Percentiles rank a stretch among this genome's conserved stretches.
Evolutionary conservation across 35 echinoderm and acorn worm species (phyloP).

Genomic region (Lytechinus variegatus): DNA sequence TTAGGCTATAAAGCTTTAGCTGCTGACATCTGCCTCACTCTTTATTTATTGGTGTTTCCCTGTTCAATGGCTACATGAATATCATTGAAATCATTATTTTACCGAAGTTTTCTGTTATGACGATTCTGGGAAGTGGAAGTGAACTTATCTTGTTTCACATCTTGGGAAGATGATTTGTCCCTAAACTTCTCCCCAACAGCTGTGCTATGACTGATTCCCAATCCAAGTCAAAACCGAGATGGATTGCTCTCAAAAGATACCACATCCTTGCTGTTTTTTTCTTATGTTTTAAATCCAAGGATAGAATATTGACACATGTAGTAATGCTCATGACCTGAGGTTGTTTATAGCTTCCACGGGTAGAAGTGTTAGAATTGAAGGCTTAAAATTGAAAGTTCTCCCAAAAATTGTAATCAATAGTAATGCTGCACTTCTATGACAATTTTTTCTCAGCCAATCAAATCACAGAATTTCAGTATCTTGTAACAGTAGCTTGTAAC

Average conservation of each 20-base stretch:
- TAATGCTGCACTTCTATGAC: too few species aligned
- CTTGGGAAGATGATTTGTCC: neutral
- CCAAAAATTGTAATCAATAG: too few species aligned
- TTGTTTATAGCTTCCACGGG: neutral
- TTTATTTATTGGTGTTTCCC: too few species aligned
- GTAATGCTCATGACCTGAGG: neutral
- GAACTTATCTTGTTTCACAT: neutral
- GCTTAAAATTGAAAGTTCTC: neutral
- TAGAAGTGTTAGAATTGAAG: neutral
- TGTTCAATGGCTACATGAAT: too few species aligned
- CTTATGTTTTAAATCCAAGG: neutral
- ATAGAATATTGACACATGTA: neutral
- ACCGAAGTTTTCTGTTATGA: neutral
- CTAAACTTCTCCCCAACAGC: neutral
- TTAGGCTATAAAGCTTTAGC: too few species aligned
- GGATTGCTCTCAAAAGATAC: neutral
- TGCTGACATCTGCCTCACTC: too few species aligned
- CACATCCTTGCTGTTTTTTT: neutral
- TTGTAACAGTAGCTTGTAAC: too few species aligned
- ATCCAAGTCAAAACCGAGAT: neutral
- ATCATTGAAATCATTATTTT: too few species aligned
- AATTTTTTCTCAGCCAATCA: too few species aligned
- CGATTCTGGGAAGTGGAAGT: neutral
- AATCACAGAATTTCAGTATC: too few species aligned
- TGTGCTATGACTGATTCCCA: neutral